phyloP scores from a whole-genome alignment of 2,888 invertebrate species.

The Cryptus viduatorius region DNA sequence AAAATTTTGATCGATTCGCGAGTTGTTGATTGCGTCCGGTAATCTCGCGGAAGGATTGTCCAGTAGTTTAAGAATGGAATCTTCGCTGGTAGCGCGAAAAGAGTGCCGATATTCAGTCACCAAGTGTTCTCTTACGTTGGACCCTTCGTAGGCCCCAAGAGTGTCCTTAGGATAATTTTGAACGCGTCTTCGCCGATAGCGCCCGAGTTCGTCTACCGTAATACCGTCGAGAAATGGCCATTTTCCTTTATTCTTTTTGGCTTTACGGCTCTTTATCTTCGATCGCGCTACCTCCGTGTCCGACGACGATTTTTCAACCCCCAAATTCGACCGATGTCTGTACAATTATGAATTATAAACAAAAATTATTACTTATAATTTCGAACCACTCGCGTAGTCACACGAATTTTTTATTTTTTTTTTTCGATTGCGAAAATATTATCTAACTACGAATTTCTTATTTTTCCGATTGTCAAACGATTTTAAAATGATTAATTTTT shows the following conservation, averaged over 20 bases:
- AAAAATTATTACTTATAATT: not conserved
- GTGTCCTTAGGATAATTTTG: constrained; percentile 82
- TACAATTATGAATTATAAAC: not conserved
- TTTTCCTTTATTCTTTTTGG: constrained; percentile 74
- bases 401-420: too few species aligned
- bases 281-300: constrained; percentile 82
- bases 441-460: too few species aligned
- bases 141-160: constrained; percentile 69
- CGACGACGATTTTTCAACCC: constrained; percentile 81
- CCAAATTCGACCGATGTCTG: constrained; percentile 74
- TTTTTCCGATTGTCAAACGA: too few species aligned
- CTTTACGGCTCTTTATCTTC: constrained; percentile 70
- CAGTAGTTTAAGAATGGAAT: constrained; percentile 73
- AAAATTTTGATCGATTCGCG: constrained; percentile 9
- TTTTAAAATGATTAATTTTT: too few species aligned
- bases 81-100: constrained; percentile 78
- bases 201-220: constrained; percentile 86
- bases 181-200: constrained; percentile 85
- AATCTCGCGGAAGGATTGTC: constrained; percentile 48
- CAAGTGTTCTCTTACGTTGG: constrained; percentile 62
- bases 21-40: not conserved
- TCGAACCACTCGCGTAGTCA: too few species aligned
- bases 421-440: too few species aligned
- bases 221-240: constrained; percentile 85
- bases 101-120: constrained; percentile 81